Conservation (phyloP, 2,797 vertebrate genomes). For the Numenius phaeopus region DNA sequence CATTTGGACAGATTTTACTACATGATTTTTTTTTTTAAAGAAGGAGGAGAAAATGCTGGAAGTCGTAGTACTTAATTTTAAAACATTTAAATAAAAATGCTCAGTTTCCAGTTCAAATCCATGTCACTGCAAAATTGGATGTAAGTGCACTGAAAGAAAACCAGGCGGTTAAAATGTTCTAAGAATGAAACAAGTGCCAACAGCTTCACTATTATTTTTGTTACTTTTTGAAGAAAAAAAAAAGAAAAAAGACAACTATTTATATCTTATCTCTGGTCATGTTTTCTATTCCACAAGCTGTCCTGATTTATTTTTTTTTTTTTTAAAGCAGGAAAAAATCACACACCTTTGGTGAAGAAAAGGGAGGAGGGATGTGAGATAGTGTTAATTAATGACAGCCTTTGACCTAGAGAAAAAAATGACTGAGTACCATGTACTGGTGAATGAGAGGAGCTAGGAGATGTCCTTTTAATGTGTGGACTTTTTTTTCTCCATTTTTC, state of each 20-base stretch:
- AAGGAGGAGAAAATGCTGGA: neutral
- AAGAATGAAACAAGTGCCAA: neutral
- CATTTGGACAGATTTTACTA: neutral
- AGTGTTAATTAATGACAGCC: neutral
- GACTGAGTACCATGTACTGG: neutral
- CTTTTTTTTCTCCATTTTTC: neutral
- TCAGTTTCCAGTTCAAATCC: neutral
- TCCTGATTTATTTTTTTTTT: neutral
- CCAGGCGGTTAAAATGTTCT: neutral
- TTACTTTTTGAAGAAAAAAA: neutral
- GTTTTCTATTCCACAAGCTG: neutral
- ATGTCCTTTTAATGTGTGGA: neutral
- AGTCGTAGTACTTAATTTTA: neutral
- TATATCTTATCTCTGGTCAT: neutral
- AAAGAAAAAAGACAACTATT: neutral
- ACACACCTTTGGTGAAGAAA: neutral
- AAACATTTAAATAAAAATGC: neutral
- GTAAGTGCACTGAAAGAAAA: neutral
- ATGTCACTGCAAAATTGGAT: neutral
- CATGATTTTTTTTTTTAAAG: neutral
- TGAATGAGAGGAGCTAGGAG: neutral
- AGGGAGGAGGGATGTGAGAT: neutral
- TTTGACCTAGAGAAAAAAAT: neutral
- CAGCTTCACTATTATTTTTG: neutral
- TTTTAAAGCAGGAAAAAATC: neutral